phyloP scores from a whole-genome alignment of 1,140 invertebrate species.

The Dreissena polymorpha region DNA sequence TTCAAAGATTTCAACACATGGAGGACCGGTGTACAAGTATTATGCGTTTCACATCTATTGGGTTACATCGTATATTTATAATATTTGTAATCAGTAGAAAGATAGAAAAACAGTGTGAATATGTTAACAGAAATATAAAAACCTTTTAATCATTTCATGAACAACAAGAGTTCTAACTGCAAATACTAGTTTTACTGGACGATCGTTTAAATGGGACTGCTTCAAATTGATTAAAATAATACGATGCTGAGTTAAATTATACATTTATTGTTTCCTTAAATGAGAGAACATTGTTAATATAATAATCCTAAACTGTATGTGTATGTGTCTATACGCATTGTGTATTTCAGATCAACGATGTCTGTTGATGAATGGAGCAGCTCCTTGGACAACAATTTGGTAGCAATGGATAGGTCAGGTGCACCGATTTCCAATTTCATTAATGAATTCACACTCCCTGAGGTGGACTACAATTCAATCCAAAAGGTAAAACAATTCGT shows the following conservation, averaged over 20 bases:
- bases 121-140: no score
- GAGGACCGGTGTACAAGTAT: neutral
- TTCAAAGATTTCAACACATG: neutral
- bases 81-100: no score
- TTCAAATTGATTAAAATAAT: no score
- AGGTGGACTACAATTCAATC: slow-evolving; percentile 41
- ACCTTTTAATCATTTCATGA: no score
- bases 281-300: neutral
- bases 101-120: no score
- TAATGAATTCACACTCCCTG: slow-evolving; percentile 53
- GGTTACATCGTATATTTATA: no score
- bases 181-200: no score
- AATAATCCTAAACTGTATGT: neutral
- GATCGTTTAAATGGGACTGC: no score
- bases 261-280: no score
- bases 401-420: slow-evolving; percentile 57
- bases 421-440: slow-evolving; percentile 62
- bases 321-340: neutral
- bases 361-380: slow-evolving; percentile 38
- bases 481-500: slow-evolving; percentile 38
- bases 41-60: neutral
- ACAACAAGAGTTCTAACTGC: no score
- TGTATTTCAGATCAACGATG: slow-evolving; percentile 14
- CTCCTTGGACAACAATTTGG: slow-evolving; percentile 49
- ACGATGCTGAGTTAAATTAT: no score